phyloP scores from a whole-genome alignment of 2,113 vertebrate species.

The Thunnus maccoyii region DNA sequence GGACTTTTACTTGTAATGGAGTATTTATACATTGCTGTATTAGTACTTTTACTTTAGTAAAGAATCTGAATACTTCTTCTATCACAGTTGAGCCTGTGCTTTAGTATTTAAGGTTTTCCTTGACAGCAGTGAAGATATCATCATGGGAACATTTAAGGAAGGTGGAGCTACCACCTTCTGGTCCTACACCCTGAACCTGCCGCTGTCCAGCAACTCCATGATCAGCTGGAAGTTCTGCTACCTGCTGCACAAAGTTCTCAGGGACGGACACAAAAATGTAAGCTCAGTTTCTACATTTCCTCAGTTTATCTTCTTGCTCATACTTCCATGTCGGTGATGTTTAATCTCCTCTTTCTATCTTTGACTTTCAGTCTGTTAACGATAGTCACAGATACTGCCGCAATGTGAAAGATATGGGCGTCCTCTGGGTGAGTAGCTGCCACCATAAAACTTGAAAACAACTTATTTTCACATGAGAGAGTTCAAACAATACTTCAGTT shows the following conservation, averaged over 20 bases:
- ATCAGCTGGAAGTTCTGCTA: slow-evolving; percentile 99
- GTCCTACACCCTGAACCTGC: slow-evolving; percentile 91
- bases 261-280: slow-evolving; percentile 93
- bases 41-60: too few species aligned
- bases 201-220: slow-evolving; percentile 93
- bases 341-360: not conserved
- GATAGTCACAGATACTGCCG: slow-evolving; percentile 69
- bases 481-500: too few species aligned
- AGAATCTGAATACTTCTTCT: not conserved
- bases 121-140: slow-evolving; percentile 83
- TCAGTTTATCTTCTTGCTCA: not conserved
- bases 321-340: not conserved
- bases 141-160: slow-evolving; percentile 95
- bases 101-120: slow-evolving; percentile 70
- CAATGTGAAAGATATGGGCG: slow-evolving; percentile 73
- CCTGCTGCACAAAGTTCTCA: slow-evolving; percentile 94
- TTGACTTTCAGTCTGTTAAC: slow-evolving; percentile 45
- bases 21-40: too few species aligned
- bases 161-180: slow-evolving; percentile 94
- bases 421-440: slow-evolving; percentile 73
- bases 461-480: too few species aligned
- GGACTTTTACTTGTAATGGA: too few species aligned
- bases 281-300: not conserved
- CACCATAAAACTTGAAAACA: too few species aligned
- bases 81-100: not conserved